A percentile compares a stretch with the other conserved stretches of the same genome.
These are phyloP conservation scores for Congeria kusceri DNA, from an alignment of 2,888 invertebrate species.

Conservation along the genomic window DNA sequence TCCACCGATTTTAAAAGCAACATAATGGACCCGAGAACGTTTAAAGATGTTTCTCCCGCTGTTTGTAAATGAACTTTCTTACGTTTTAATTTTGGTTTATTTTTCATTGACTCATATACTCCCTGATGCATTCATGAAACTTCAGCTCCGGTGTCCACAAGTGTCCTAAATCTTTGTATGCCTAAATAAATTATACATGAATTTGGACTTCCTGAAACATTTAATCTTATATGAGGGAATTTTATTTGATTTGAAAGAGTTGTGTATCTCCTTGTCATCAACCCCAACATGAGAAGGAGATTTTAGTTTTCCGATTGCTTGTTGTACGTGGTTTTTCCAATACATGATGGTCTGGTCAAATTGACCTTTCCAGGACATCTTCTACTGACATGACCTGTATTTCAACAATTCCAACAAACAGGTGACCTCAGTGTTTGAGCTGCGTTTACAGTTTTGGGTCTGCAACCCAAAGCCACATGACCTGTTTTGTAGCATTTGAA, in stretches of 20 bases:
- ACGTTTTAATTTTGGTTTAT: constrained; percentile 17
- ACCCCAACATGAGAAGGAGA: constrained; percentile 12
- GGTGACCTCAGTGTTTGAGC: too few relatives aligned
- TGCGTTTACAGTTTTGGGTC: too few relatives aligned
- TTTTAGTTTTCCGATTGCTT: constrained; percentile 31
- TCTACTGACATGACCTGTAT: too few relatives aligned
- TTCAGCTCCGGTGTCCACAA: constrained; percentile 41
- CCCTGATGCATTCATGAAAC: constrained; percentile 34
- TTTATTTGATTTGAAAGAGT: not conserved
- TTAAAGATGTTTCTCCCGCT: constrained; percentile 15
- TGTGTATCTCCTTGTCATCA: constrained; percentile 9
- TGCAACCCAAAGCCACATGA: too few relatives aligned
- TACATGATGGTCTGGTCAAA: too few relatives aligned
- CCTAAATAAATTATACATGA: constrained; percentile 33
- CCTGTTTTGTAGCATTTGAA: too few relatives aligned
- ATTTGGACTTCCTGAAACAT: constrained; percentile 28
- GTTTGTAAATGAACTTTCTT: constrained; percentile 23
- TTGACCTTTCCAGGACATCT: too few relatives aligned
- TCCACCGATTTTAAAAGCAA: constrained; percentile 30
- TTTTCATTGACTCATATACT: constrained; percentile 29
- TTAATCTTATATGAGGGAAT: constrained; percentile 9
- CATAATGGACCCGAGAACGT: constrained; percentile 25
- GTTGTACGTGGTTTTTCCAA: too few relatives aligned
- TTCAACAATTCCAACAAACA: too few relatives aligned
- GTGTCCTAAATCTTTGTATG: constrained; percentile 27